Percentiles rank a stretch among this genome's conserved stretches.
phyloP scores from a whole-genome alignment of 1,140 invertebrate genomes.

The Chlorops oryzae region DNA sequence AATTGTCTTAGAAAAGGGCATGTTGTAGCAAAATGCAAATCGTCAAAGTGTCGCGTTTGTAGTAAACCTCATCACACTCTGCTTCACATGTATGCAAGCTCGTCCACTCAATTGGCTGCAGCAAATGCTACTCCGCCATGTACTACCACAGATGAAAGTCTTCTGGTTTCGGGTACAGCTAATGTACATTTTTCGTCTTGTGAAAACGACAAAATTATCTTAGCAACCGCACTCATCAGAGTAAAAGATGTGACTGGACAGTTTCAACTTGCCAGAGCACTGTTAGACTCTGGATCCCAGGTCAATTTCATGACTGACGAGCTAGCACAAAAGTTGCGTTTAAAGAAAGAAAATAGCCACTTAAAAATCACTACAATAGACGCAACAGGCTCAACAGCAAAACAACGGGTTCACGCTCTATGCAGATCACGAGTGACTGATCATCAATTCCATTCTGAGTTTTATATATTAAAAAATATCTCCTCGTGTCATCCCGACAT shows the following conservation, averaged over 20 bases:
- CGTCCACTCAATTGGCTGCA: no score
- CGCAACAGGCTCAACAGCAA: not conserved
- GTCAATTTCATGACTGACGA: conserved; percentile 10
- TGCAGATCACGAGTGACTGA: conserved; percentile 5
- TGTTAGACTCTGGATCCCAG: conserved; percentile 11
- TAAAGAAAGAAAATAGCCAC: not conserved
- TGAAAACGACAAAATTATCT: conserved; percentile 4
- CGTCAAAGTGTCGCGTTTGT: conserved; percentile 5
- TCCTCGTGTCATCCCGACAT: conserved; percentile 6
- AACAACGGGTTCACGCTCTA: not conserved
- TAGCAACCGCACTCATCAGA: conserved; percentile 5
- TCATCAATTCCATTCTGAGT: not conserved
- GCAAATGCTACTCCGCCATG: no score
- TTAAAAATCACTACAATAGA: conserved; percentile 4
- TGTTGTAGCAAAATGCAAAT: conserved; percentile 4
- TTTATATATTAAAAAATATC: conserved; percentile 6
- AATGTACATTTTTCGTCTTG: no score
- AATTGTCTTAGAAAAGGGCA: no score
- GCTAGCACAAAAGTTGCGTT: conserved; percentile 2
- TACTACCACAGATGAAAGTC: no score
- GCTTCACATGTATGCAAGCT: not conserved
- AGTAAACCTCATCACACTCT: conserved; percentile 1
- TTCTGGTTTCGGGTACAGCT: no score
- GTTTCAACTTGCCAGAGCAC: conserved; percentile 4
- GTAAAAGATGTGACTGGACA: not conserved